Evolutionary conservation across 2,797 vertebrate genomes (phyloP).

Genomic region (Xerus rutilus): DNA sequence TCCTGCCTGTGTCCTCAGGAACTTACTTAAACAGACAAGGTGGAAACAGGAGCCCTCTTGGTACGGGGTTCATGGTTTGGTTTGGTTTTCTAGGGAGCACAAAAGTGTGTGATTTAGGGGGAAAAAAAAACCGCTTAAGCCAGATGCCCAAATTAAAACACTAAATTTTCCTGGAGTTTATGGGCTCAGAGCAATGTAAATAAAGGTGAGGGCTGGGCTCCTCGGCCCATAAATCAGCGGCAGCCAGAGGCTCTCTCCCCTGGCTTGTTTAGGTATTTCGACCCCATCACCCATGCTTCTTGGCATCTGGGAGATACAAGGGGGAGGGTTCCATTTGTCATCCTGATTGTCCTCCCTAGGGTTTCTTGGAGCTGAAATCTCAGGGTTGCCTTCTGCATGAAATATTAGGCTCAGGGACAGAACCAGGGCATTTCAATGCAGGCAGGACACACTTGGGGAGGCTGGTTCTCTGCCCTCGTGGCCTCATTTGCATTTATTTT

Average conservation of each 20-base stretch:
- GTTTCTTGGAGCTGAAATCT: conserved; percentile 59
- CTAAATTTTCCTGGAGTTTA: conserved; percentile 78
- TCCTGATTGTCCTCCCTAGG: conserved; percentile 74
- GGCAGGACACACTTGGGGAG: conserved; percentile 62
- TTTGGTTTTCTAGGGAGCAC: conserved; percentile 17
- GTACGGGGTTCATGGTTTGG: neutral
- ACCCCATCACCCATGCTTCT: conserved; percentile 66
- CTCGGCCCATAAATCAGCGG: conserved; percentile 64
- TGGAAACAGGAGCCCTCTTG: fast-evolving
- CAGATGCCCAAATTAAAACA: conserved; percentile 80
- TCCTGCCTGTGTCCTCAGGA: neutral
- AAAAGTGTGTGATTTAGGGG: neutral
- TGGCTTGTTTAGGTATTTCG: neutral
- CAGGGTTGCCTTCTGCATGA: conserved; percentile 74
- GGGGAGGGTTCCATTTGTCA: conserved; percentile 77
- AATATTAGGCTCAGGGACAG: conserved; percentile 69
- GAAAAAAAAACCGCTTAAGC: neutral
- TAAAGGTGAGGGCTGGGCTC: conserved; percentile 64
- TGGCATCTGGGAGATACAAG: conserved; percentile 68
- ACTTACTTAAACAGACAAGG: neutral
- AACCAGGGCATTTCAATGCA: conserved; percentile 46
- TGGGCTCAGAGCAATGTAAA: conserved; percentile 71
- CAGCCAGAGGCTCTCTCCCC: neutral
- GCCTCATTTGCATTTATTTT: conserved; percentile 75
- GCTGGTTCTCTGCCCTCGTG: conserved; percentile 57